Evolutionary conservation across 2,797 vertebrate genomes (phyloP).

Genomic region (Alca torda): DNA sequence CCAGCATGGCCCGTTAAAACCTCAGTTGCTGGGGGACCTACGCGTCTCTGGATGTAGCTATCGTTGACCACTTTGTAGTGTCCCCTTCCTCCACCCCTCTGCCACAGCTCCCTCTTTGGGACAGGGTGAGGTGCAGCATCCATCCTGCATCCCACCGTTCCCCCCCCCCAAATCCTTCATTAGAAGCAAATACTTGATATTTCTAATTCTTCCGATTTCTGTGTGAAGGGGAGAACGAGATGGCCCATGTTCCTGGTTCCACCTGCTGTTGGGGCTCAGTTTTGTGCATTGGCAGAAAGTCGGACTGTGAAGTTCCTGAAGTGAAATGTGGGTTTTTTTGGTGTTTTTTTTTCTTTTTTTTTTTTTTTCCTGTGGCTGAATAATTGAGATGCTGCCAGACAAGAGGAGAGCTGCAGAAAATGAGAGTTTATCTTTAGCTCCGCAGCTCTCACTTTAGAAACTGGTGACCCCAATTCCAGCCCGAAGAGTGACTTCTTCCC

Average conservation of each 20-base stretch:
- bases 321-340: neutral
- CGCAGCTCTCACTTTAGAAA: slow-evolving; percentile 76
- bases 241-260: rapidly evolving
- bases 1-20: rapidly evolving
- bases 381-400: slow-evolving; percentile 69
- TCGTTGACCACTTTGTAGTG: neutral
- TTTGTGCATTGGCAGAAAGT: rapidly evolving
- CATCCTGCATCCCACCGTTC: neutral
- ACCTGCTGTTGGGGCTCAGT: neutral
- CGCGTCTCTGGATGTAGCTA: neutral
- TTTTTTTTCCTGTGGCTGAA: neutral
- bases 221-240: neutral
- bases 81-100: neutral
- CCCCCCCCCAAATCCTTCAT: neutral
- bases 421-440: slow-evolving; percentile 79
- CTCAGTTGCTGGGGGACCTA: rapidly evolving
- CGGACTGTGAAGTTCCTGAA: neutral
- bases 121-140: neutral
- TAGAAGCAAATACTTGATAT: neutral
- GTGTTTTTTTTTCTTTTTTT: neutral
- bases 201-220: neutral
- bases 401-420: slow-evolving; percentile 50
- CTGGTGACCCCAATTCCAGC: slow-evolving; percentile 78
- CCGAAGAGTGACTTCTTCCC: slow-evolving; percentile 70
- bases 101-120: neutral